Evolutionary conservation across 2,888 invertebrate species (phyloP), one percentile per base, ranked within the genome.

Genomic region (Morinoia aosen): DNA sequence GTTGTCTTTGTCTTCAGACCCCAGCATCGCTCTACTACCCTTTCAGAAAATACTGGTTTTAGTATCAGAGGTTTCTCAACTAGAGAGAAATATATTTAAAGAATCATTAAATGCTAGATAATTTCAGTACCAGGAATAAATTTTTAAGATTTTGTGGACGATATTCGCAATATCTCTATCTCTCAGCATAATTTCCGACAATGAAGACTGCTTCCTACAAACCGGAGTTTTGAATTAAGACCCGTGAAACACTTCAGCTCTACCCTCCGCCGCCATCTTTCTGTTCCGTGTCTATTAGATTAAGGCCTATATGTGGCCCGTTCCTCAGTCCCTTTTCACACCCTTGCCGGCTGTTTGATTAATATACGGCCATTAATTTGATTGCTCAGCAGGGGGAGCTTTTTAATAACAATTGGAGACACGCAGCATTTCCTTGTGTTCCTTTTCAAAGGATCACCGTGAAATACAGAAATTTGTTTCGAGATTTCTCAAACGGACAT

Each of bases 331-430:
- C 93, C 93, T 93, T 93, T 93, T 57, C 93, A 93, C 93, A 93
- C 93, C 93, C 93, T 93, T 56, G 93, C 93, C 93, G 19, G 48
- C 93, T 48, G 93, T 93, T 93, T 93, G 93, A 93, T 93, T 93
- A 93, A 93, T 93, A 93, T 93, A 93, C 93, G 93, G 93, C 93
- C 93, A 93, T 93, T 93, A 93, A 93, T 93, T 93, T 93, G 57
- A 57, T 93, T 57, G 25, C 93, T n/a, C 93, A 93, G 56, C 93
- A 57, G 93, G 93, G 39, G 93, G 57, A 93, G 58, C 93, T 93
- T 93, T 93, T 93, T 93, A 93, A 57, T 56, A 93, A 93, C 48
- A 93, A 93, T 93, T 93, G 93, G 93, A 93, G 93, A 93, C 57
- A 93, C 93, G n/a, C 57, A 93, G 58, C 56, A 93, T 93, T 93